Evolutionary conservation across 2,113 vertebrate species (phyloP).

Genomic region (Gallinago jamesoni): DNA sequence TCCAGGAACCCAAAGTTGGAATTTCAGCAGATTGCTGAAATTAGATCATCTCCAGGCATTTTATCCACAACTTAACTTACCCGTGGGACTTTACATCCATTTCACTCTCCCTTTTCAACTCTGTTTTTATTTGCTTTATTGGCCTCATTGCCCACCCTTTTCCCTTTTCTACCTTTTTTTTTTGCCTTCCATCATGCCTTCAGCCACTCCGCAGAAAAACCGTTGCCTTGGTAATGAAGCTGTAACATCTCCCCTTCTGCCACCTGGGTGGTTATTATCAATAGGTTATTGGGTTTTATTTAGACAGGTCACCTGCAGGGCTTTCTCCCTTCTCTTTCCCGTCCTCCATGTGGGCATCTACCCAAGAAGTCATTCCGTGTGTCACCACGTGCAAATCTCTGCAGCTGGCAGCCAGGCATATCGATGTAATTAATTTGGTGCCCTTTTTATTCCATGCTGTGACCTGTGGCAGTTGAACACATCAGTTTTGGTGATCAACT

Average conservation of each 20-base stretch:
- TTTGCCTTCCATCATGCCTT: neutral
- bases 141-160: neutral
- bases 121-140: neutral
- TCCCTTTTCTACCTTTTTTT: neutral
- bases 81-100: neutral
- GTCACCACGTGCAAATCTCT: neutral
- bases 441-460: neutral
- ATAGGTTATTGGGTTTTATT: neutral
- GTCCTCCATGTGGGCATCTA: neutral
- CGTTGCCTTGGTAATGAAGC: neutral
- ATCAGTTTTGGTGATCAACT: neutral
- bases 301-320: neutral
- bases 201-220: neutral
- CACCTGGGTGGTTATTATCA: too few relatives aligned
- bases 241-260: neutral
- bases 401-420: neutral
- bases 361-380: neutral
- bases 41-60: neutral
- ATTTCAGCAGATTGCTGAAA: neutral
- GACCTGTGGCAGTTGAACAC: neutral
- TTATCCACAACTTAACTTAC: neutral
- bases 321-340: neutral
- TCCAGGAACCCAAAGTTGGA: neutral
- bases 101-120: neutral
- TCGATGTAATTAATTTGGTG: neutral